Conservation (phyloP, 92 coral and sea anemone genomes). For the Heteractis magnifica region DNA sequence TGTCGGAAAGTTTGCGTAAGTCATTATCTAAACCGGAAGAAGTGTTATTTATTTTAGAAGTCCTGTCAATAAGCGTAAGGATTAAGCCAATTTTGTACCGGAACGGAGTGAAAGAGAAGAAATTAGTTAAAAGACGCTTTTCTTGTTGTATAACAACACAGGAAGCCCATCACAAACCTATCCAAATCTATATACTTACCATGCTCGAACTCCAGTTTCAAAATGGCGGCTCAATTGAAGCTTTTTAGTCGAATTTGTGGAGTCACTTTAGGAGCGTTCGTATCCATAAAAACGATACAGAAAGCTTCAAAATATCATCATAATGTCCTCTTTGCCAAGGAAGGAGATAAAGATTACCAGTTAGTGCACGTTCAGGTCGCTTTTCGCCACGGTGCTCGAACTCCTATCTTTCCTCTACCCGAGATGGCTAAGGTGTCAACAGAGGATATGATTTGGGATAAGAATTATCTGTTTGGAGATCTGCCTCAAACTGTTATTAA, state of each 20-base stretch:
- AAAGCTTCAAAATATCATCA: constrained; percentile 9
- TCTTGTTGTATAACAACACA: not conserved
- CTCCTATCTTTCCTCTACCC: constrained; percentile 74
- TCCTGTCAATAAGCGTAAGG: too few species aligned
- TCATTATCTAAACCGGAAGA: too few species aligned
- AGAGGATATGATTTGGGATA: constrained; percentile 65
- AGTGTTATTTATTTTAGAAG: too few species aligned
- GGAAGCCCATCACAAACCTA: constrained; percentile 7
- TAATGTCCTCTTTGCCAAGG: constrained; percentile 33
- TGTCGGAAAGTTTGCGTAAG: too few species aligned
- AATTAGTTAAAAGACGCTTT: too few species aligned
- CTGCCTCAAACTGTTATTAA: constrained; percentile 69
- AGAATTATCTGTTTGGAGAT: constrained; percentile 58
- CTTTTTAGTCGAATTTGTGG: constrained; percentile 46
- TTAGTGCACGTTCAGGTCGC: constrained; percentile 82
- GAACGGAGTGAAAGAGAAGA: too few species aligned
- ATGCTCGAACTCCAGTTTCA: not conserved
- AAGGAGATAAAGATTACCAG: constrained; percentile 34
- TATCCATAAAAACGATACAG: constrained; percentile 39
- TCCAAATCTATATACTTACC: not conserved
- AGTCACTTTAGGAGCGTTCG: constrained; percentile 57
- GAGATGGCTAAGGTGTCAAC: constrained; percentile 25
- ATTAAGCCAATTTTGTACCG: too few species aligned
- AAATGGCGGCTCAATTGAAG: constrained; percentile 61
- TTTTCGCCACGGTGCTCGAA: constrained; percentile 94